Conservation (phyloP, 2,888 invertebrate genomes). For the Trachelus troglodyta region DNA sequence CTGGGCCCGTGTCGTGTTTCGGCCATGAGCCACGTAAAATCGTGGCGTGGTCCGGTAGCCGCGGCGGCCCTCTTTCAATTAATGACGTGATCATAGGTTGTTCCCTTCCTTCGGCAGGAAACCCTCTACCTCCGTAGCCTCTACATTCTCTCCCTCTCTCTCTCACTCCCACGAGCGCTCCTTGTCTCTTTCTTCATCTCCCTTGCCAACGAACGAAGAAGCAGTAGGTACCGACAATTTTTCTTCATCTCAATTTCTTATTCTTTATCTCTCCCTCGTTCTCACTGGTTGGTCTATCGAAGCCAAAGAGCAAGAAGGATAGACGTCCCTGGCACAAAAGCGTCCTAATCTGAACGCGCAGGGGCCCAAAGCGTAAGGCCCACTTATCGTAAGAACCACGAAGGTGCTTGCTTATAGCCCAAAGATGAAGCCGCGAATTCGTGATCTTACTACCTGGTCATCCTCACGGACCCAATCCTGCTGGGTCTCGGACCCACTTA, state of each 20-base stretch:
- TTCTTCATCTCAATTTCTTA: conserved; percentile 3
- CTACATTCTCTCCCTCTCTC: conserved; percentile 12
- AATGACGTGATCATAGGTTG: conserved; percentile 64
- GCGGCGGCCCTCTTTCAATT: conserved; percentile 62
- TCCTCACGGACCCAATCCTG: background rate
- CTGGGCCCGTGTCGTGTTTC: conserved; percentile 4
- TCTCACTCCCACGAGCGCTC: conserved; percentile 14
- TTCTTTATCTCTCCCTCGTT: conserved; percentile 4
- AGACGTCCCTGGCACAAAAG: background rate
- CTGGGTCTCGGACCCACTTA: background rate
- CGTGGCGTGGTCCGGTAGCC: conserved; percentile 57
- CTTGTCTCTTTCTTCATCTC: conserved; percentile 5
- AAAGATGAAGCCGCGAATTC: background rate
- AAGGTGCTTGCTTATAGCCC: background rate
- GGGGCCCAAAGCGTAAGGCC: background rate
- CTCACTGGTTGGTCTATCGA: background rate
- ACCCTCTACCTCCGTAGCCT: conserved; percentile 19
- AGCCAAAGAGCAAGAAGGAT: background rate
- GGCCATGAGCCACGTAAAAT: conserved; percentile 22
- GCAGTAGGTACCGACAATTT: background rate
- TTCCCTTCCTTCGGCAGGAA: conserved; percentile 29
- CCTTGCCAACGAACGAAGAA: background rate
- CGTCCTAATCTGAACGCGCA: background rate
- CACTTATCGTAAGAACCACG: background rate
- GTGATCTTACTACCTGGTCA: background rate